phyloP scores from a whole-genome alignment of 2,888 invertebrate genomes.

The Ctenicera cuprea region DNA sequence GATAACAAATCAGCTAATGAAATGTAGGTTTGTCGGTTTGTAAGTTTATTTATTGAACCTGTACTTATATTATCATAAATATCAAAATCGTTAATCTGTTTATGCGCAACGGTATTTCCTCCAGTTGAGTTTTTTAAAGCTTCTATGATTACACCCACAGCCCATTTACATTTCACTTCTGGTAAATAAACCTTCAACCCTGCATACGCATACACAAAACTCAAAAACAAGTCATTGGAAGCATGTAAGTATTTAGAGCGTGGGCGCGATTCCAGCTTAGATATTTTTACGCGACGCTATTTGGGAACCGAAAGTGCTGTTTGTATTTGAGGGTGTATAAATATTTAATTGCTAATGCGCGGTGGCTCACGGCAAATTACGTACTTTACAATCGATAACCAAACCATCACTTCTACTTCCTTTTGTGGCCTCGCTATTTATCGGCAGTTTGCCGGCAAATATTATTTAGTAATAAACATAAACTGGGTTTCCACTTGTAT shows the following conservation, averaged over 20 bases:
- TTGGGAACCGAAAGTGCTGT: conserved; percentile 43
- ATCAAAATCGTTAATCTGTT: conserved; percentile 3
- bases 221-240: conserved; percentile 20
- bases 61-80: too few species aligned
- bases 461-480: neutral
- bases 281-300: conserved; percentile 37
- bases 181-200: conserved; percentile 16
- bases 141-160: neutral
- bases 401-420: conserved; percentile 23
- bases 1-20: too few species aligned
- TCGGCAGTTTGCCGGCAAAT: conserved; percentile 19
- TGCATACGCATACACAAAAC: conserved; percentile 3
- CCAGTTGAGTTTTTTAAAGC: neutral
- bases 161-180: conserved; percentile 3
- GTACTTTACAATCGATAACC: conserved; percentile 47
- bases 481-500: neutral
- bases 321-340: conserved; percentile 50
- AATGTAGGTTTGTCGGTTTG: too few species aligned
- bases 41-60: too few species aligned
- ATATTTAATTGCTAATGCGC: conserved; percentile 52
- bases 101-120: neutral
- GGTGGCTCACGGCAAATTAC: conserved; percentile 42
- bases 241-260: conserved; percentile 24
- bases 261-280: conserved; percentile 30
- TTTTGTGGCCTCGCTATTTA: conserved; percentile 43